phyloP scores from a whole-genome alignment of 2,797 vertebrate species.

The Melanotaenia pygmaea region DNA sequence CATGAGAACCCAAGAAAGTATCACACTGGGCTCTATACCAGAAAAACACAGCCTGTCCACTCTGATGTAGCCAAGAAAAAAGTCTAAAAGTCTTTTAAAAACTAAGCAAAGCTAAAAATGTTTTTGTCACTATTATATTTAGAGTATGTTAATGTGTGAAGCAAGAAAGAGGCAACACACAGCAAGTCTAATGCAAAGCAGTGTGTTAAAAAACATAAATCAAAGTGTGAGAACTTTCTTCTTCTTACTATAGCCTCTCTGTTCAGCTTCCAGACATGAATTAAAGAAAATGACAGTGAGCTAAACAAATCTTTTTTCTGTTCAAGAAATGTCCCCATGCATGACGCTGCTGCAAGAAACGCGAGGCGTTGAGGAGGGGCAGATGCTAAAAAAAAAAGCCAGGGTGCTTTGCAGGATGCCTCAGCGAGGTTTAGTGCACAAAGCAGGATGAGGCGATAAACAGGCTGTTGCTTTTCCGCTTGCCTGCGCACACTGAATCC shows the following conservation, averaged over 20 bases:
- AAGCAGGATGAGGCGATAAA: conserved; percentile 75
- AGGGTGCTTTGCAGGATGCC: conserved; percentile 57
- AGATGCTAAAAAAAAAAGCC: conserved; percentile 37
- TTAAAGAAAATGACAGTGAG: conserved; percentile 65
- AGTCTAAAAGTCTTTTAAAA: conserved; percentile 58
- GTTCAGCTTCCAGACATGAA: conserved; percentile 61
- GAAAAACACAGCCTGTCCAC: conserved; percentile 44
- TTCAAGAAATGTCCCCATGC: conserved; percentile 77
- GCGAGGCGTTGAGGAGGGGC: conserved; percentile 13
- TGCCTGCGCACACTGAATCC: conserved; percentile 74
- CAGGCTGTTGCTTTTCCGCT: conserved; percentile 79
- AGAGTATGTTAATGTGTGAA: conserved; percentile 40
- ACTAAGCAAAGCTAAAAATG: conserved; percentile 46
- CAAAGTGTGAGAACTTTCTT: conserved; percentile 58
- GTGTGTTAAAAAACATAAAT: conserved; percentile 52
- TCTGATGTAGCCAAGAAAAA: conserved; percentile 44
- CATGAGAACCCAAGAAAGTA: conserved; percentile 59
- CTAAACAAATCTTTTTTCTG: conserved; percentile 83
- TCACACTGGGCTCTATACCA: conserved; percentile 60
- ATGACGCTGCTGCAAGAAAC: conserved; percentile 63
- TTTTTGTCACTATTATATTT: conserved; percentile 49
- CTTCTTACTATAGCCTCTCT: conserved; percentile 49
- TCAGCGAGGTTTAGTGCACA: conserved; percentile 59
- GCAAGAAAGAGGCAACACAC: conserved; percentile 20
- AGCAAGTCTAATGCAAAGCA: conserved; percentile 44